Conservation (phyloP, 2,888 invertebrate species). For the Xestia rhomboidea region DNA sequence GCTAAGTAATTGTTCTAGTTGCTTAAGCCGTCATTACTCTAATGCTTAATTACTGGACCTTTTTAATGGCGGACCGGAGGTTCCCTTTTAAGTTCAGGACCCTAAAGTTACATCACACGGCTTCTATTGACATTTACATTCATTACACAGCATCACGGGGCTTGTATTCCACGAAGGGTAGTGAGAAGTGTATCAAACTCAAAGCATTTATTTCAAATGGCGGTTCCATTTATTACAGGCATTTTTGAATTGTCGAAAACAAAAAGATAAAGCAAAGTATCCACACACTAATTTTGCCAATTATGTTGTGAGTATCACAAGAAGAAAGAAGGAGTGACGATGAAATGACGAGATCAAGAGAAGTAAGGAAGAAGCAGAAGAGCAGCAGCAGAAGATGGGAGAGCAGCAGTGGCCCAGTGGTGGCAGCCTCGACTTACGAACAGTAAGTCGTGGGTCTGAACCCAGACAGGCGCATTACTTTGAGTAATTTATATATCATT, state of each 20-base stretch:
- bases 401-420: no score
- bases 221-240: background rate
- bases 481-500: no score
- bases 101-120: conserved; percentile 32
- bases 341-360: background rate
- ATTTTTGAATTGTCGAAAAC: background rate
- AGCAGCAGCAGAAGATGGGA: no score
- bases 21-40: conserved; percentile 62
- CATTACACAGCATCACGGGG: background rate
- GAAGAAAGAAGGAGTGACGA: background rate
- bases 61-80: conserved; percentile 57
- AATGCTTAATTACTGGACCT: conserved; percentile 64
- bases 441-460: no score
- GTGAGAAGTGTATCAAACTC: background rate
- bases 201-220: background rate
- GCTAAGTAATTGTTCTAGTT: conserved; percentile 65
- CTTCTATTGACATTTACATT: conserved; percentile 10
- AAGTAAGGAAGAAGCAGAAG: background rate
- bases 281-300: background rate
- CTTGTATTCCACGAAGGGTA: background rate
- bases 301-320: background rate
- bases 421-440: no score
- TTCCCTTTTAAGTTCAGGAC: conserved; percentile 54
- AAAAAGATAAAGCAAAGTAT: background rate
- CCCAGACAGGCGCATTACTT: no score